Conservation (phyloP, 1,140 invertebrate species). For the Piezodorus guildinii region DNA sequence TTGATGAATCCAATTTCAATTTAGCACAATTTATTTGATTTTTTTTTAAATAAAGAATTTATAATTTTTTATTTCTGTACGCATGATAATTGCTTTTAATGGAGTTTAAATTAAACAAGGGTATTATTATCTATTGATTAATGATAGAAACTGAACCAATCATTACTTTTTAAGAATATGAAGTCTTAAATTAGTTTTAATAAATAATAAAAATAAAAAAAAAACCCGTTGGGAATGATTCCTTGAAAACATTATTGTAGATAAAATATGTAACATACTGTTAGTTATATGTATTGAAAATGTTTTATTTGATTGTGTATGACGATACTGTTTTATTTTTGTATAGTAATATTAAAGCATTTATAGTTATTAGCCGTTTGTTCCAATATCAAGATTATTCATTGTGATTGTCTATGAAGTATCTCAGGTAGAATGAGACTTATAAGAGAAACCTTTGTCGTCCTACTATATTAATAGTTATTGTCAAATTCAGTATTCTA, state of each 20-base stretch:
- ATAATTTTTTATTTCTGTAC: no score
- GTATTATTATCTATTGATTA: background rate
- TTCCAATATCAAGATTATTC: background rate
- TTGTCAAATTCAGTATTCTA: background rate
- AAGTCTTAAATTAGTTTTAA: background rate
- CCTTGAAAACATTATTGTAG: background rate
- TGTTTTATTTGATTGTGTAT: background rate
- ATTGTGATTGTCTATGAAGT: background rate
- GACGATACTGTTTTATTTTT: conserved; percentile 3
- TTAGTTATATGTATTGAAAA: background rate
- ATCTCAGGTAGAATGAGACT: conserved; percentile 15
- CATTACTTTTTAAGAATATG: background rate
- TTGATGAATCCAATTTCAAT: no score
- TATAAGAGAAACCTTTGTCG: background rate
- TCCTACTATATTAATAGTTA: background rate
- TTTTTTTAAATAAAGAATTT: no score
- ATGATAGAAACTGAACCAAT: background rate
- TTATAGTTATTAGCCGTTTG: conserved; percentile 2
- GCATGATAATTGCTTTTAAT: background rate
- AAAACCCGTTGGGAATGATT: background rate
- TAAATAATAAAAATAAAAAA: background rate
- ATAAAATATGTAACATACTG: background rate
- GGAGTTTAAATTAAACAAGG: background rate
- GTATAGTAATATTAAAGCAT: background rate
- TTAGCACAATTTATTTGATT: no score